These are phyloP conservation scores for Trachemys scripta DNA, from an alignment of 2,113 vertebrate genomes.

Conservation along the genomic window DNA sequence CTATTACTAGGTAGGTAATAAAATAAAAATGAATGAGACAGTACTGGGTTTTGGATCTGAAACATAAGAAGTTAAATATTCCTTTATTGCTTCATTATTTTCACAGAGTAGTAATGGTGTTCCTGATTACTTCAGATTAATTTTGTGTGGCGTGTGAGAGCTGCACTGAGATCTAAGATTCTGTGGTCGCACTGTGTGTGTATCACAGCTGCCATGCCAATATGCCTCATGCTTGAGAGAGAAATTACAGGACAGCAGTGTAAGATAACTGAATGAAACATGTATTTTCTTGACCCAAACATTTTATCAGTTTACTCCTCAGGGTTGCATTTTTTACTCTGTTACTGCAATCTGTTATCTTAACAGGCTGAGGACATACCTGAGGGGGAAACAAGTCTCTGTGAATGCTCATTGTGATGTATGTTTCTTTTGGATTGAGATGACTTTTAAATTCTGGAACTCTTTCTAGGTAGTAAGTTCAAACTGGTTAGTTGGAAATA, in stretches of 20 bases:
- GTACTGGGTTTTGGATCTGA: not conserved
- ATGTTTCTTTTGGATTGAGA: not conserved
- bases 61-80: not conserved
- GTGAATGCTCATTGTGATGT: constrained; percentile 33
- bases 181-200: fast-evolving
- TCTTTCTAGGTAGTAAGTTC: not conserved
- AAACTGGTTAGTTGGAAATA: not conserved
- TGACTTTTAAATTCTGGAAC: constrained; percentile 13
- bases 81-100: constrained; percentile 9
- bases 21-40: not conserved
- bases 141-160: not conserved
- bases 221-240: not conserved
- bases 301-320: constrained; percentile 45
- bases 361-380: constrained; percentile 12
- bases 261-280: not conserved
- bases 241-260: not conserved
- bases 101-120: not conserved
- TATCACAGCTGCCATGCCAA: not conserved
- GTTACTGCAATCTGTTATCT: constrained; percentile 26
- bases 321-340: constrained; percentile 45
- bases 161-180: not conserved
- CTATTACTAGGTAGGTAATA: not conserved
- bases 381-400: constrained; percentile 30
- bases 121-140: not conserved
- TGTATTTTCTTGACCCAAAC: constrained; percentile 45